Evolutionary conservation across 2,113 vertebrate species (phyloP).

Genomic region (Strix uralensis): DNA sequence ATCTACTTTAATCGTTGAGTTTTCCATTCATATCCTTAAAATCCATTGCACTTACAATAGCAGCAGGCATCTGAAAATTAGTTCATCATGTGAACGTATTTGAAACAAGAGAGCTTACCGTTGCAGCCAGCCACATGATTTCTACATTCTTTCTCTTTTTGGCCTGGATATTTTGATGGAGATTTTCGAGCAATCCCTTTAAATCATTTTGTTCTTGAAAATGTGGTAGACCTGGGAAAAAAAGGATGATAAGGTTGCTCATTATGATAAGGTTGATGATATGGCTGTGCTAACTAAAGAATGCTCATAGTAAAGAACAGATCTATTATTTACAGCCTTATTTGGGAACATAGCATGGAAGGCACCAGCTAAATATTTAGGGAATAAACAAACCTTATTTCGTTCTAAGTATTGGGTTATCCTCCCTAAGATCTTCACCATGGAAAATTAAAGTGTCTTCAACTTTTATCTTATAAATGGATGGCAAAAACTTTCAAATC

Average conservation of each 20-base stretch:
- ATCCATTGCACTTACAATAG: neutral
- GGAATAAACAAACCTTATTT: neutral
- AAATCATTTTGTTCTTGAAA: conserved; percentile 93
- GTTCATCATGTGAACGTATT: neutral
- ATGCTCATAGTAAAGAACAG: neutral
- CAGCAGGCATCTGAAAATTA: neutral
- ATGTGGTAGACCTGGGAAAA: conserved; percentile 84
- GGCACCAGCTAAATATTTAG: neutral
- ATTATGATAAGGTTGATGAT: neutral
- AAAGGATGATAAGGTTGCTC: neutral
- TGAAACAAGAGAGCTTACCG: conserved; percentile 72
- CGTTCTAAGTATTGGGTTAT: neutral
- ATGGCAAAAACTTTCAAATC: neutral
- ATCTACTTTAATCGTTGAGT: neutral
- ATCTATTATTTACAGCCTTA: neutral
- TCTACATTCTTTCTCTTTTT: conserved; percentile 99
- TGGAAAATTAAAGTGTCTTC: neutral
- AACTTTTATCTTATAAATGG: neutral
- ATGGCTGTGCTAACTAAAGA: neutral
- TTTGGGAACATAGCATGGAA: neutral
- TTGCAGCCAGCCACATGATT: conserved; percentile 94
- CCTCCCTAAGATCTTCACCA: neutral
- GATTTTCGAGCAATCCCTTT: conserved; percentile 92
- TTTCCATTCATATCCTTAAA: neutral
- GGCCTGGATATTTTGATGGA: conserved; percentile 92